phyloP scores from a whole-genome alignment of 2,888 invertebrate genomes.

The Cepaea hortensis region DNA sequence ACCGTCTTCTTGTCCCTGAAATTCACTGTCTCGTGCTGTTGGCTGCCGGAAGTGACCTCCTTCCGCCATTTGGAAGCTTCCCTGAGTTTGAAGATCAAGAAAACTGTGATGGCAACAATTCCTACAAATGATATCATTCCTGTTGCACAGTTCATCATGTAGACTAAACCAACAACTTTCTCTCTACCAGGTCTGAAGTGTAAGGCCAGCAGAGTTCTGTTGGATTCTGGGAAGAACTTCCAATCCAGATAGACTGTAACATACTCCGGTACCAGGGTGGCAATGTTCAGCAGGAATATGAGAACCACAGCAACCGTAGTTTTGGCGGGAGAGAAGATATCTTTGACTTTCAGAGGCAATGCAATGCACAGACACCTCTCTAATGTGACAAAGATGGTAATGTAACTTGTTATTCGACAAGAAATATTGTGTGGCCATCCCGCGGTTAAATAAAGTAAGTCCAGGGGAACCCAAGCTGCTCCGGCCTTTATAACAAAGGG shows the following conservation, averaged over 20 bases:
- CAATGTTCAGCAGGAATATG: neutral
- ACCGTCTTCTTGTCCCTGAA: neutral
- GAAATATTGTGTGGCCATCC: neutral
- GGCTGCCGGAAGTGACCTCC: neutral
- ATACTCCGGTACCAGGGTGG: neutral
- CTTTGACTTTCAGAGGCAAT: neutral
- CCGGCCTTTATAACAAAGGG: neutral
- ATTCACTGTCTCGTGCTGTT: neutral
- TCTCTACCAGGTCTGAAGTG: neutral
- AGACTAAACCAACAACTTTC: neutral
- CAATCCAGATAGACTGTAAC: neutral
- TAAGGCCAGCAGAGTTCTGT: neutral
- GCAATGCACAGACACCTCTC: constrained; percentile 14
- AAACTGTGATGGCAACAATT: neutral
- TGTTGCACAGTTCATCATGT: neutral
- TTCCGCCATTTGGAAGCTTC: neutral
- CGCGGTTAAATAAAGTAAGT: neutral
- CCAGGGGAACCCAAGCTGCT: neutral
- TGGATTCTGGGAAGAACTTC: constrained; percentile 6
- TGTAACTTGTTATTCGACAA: neutral
- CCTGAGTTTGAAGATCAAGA: neutral
- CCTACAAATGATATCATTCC: neutral
- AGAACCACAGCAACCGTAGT: neutral
- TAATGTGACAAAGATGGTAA: constrained; percentile 19
- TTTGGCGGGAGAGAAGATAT: neutral